Percentiles rank a stretch among this genome's conserved stretches.
Conservation (phyloP, 2,797 vertebrate genomes). For the Falco peregrinus region DNA sequence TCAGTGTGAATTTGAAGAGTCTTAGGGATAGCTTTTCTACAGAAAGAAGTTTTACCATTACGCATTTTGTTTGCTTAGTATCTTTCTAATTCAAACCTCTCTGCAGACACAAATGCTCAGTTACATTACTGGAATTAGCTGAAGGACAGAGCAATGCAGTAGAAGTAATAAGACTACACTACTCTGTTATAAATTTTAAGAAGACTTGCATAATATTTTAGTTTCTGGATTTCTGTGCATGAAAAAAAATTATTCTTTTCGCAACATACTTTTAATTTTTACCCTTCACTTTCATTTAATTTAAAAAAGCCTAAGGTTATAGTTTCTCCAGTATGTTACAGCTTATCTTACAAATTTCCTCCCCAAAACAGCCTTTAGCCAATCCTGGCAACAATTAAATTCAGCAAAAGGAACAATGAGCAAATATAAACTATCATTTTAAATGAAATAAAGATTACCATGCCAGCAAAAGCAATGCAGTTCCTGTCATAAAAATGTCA, state of each 20-base stretch:
- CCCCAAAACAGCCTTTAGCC: constrained; percentile 5
- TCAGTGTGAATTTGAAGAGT: neutral
- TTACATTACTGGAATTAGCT: neutral
- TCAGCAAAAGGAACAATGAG: constrained; percentile 18
- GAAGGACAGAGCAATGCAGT: neutral
- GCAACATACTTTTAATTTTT: constrained; percentile 10
- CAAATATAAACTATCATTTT: constrained; percentile 16
- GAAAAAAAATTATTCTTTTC: neutral
- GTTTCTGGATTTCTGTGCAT: neutral
- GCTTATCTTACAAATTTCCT: neutral
- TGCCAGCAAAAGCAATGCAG: neutral
- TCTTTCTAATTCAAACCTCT: neutral
- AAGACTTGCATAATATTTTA: neutral
- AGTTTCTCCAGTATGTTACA: constrained; percentile 4
- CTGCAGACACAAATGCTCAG: neutral
- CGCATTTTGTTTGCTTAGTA: neutral
- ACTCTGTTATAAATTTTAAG: neutral
- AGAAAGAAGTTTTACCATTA: neutral
- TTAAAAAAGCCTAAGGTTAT: constrained; percentile 25
- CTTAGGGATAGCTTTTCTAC: neutral
- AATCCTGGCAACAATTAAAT: constrained; percentile 33
- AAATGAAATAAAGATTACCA: constrained; percentile 10
- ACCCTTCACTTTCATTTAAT: constrained; percentile 15
- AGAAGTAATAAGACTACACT: neutral
- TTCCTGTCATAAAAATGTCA: neutral